A percentile compares a stretch with the other conserved stretches of the same genome.
Evolutionary conservation across 2,888 invertebrate species (phyloP).

Genomic region (Volucella inflata): DNA sequence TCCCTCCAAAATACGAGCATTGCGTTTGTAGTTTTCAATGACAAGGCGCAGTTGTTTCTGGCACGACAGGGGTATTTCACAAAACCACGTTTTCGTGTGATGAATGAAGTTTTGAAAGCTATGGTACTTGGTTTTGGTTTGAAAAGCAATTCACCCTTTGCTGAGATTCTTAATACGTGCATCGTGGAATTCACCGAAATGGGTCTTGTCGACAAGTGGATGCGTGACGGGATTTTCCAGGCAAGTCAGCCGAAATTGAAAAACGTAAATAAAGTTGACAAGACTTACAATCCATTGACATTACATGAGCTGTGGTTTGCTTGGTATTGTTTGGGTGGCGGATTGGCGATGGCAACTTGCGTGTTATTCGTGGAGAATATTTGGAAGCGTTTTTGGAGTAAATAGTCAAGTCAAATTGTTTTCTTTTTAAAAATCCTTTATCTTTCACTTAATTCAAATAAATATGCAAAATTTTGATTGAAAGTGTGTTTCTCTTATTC

Average conservation of each 20-base stretch:
- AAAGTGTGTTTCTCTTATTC: too few relatives aligned
- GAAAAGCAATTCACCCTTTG: not conserved
- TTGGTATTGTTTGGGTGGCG: too few relatives aligned
- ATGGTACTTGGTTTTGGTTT: not conserved
- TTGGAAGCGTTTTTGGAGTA: too few relatives aligned
- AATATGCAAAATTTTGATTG: too few relatives aligned
- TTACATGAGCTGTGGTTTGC: too few relatives aligned
- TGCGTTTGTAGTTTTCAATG: not conserved
- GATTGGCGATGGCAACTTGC: too few relatives aligned
- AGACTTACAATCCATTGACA: too few relatives aligned
- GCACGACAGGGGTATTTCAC: not conserved
- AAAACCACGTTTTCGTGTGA: not conserved
- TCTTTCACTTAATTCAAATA: too few relatives aligned
- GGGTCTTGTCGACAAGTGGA: conserved; percentile 1
- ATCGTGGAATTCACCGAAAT: not conserved
- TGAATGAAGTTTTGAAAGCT: not conserved
- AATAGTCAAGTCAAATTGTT: too few relatives aligned
- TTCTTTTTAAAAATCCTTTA: too few relatives aligned
- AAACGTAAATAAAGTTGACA: too few relatives aligned
- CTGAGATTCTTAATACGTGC: not conserved
- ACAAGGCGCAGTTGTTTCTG: conserved; percentile 8
- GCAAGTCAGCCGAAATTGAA: not conserved
- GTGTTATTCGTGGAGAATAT: too few relatives aligned
- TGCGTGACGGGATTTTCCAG: not conserved
- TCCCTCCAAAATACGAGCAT: not conserved